Base-by-base conservation (phyloP, 2,797 vertebrate species). In the Peromyscus melanophrys region DNA sequence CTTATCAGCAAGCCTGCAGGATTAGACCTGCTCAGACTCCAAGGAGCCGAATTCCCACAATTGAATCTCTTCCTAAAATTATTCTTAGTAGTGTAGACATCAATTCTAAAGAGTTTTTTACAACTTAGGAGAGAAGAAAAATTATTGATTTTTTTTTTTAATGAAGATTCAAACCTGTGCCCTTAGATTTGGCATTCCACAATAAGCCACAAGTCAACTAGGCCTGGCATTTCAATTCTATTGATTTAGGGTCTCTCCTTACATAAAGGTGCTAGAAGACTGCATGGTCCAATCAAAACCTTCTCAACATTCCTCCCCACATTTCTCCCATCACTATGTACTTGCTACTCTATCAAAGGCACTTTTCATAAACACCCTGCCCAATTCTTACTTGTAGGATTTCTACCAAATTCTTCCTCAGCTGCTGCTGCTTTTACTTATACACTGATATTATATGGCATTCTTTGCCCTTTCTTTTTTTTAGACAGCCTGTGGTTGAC, bases 71-170 rank as follows among this genome's bases (percentile, higher is more conserved):
- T 71, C 34, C 16, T n/a, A n/a, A n/a, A 69, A 69, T 69, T 69
- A n/a, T n/a, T 71, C 67, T 71, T 21, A 71, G 2, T 71, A 9
- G 6, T 37, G 34, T 37, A 71, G 16, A 5, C 67, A 71, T 71
- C 34, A 71, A 55, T 90, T 95, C 90, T 93, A 88, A 95, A 80
- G 73, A 71, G 23, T 1, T 73, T 63, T 84, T 92, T 77, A 69
- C 34, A 88, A 37, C 13, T 21, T 25, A 17, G 27, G 17, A 81
- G 52, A 84, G 1, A 94, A 59, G 43, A 81, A 90, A 94, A 80
- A 80, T 13, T 65, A 55, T 4, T 57, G 49, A 77, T 31, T 14
- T 40, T 63, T 63, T 40, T 29, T 63, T 63, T 29, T 4, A 63
- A 65, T 73, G 19, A 82, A 94, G 76, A 69, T 0, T 76, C 25